Percentiles rank a stretch among this genome's conserved stretches.
These are phyloP conservation scores for Ecliptopera silaceata DNA, from an alignment of 2,888 invertebrate species.

Conservation along the genomic window DNA sequence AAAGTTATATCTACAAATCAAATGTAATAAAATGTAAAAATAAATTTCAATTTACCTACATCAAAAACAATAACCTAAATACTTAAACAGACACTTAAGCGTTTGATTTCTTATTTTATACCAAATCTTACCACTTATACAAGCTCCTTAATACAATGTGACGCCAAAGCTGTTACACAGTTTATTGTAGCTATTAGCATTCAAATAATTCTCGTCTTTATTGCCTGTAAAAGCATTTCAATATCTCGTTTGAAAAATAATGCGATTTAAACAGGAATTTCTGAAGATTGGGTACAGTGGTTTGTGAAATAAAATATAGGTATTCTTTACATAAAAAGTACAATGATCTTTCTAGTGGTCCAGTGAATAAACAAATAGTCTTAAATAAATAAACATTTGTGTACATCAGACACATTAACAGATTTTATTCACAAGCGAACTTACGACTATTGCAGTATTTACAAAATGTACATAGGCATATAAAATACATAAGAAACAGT, in stretches of 20 bases:
- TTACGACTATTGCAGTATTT: too few relatives aligned
- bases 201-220: constrained; percentile 74
- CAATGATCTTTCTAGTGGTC: too few relatives aligned
- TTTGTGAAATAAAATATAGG: not conserved
- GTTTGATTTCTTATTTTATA: constrained; percentile 29
- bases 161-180: constrained; percentile 56
- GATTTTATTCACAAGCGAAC: too few relatives aligned
- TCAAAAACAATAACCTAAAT: not conserved
- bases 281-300: not conserved
- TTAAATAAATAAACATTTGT: too few relatives aligned
- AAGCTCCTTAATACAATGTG: constrained; percentile 49
- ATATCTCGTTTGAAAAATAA: constrained; percentile 73
- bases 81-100: constrained; percentile 22
- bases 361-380: too few relatives aligned
- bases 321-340: too few relatives aligned
- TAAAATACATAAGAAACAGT: too few relatives aligned
- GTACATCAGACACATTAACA: too few relatives aligned
- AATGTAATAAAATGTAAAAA: not conserved
- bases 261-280: constrained; percentile 54
- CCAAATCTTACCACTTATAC: constrained; percentile 27
- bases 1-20: not conserved
- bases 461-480: too few relatives aligned
- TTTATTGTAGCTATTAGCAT: constrained; percentile 76
- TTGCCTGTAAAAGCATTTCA: constrained; percentile 74
- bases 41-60: not conserved